These are phyloP conservation scores for Leptopilina syphax DNA, from an alignment of 2,888 invertebrate genomes.

Conservation along the genomic window DNA sequence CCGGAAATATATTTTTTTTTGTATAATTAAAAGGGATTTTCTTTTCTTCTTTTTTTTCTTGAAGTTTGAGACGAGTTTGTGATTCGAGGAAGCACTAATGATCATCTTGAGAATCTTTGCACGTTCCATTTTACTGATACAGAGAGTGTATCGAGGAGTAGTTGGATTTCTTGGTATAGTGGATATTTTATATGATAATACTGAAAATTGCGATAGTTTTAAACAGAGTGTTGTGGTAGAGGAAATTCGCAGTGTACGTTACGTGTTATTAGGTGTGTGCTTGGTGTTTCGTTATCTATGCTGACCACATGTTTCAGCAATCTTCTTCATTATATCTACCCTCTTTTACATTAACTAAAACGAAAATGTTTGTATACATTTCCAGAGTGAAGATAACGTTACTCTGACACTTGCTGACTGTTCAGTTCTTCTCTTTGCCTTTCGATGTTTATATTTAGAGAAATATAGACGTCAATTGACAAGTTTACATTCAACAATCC, in stretches of 20 bases:
- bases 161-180: slow-evolving; percentile 28
- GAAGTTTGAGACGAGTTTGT: neutral
- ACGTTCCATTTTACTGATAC: slow-evolving; percentile 39
- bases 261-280: slow-evolving; percentile 49
- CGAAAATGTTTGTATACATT: slow-evolving; percentile 69
- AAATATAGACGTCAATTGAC: neutral
- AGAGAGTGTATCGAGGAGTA: slow-evolving; percentile 8
- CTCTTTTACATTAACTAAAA: slow-evolving; percentile 70
- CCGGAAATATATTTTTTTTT: too few species aligned
- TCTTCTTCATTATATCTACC: slow-evolving; percentile 72
- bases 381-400: slow-evolving; percentile 49
- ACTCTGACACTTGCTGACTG: slow-evolving; percentile 32
- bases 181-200: slow-evolving; percentile 65
- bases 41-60: neutral
- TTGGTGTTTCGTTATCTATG: slow-evolving; percentile 69
- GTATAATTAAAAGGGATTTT: too few species aligned
- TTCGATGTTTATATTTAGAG: neutral
- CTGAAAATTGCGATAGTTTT: slow-evolving; percentile 66
- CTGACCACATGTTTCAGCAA: slow-evolving; percentile 72
- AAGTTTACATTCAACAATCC: neutral
- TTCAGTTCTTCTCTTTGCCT: slow-evolving; percentile 30
- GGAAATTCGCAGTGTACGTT: slow-evolving; percentile 41
- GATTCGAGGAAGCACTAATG: neutral
- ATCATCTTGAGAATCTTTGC: slow-evolving; percentile 37
- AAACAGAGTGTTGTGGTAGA: slow-evolving; percentile 52